Percentiles rank a stretch among this genome's conserved stretches.
phyloP scores from a whole-genome alignment of 92 coral and sea anemone species.

The Bergia sp. region DNA sequence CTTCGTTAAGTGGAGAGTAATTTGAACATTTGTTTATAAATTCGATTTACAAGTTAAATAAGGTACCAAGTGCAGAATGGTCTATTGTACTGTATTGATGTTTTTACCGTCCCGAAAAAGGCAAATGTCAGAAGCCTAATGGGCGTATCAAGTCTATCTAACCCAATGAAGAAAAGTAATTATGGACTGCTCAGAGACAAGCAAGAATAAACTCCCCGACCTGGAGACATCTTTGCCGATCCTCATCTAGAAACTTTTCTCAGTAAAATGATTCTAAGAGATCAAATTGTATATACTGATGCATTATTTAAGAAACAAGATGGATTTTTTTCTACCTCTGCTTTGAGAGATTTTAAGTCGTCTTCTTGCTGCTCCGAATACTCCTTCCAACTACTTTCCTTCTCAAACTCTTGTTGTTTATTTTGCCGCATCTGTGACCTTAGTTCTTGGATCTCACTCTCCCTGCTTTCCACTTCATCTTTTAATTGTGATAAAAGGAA shows the following conservation, averaged over 20 bases:
- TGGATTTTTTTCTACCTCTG: conserved; percentile 57
- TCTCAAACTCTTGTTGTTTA: conserved; percentile 74
- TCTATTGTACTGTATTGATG: too few relatives aligned
- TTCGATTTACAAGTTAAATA: too few relatives aligned
- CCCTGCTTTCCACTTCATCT: conserved; percentile 64
- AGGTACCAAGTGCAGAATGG: background rate
- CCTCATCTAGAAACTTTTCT: background rate
- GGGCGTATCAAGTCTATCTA: too few relatives aligned
- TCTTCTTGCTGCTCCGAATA: conserved; percentile 67
- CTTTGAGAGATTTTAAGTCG: conserved; percentile 55
- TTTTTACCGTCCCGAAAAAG: too few relatives aligned
- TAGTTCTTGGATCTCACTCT: conserved; percentile 69
- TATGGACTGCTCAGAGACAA: background rate
- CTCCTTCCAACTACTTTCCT: conserved; percentile 73
- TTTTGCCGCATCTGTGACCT: conserved; percentile 78
- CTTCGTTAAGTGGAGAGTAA: background rate
- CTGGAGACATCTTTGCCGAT: background rate
- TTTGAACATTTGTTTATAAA: background rate
- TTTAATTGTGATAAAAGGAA: conserved; percentile 65
- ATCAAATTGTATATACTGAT: too few relatives aligned
- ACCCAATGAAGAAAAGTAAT: too few relatives aligned
- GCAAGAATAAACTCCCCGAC: background rate
- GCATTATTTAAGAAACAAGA: background rate
- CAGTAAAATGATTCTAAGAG: background rate
- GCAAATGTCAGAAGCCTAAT: too few relatives aligned